Evolutionary conservation across 2,888 invertebrate species (phyloP).

Genomic region (Malachius bipustulatus): DNA sequence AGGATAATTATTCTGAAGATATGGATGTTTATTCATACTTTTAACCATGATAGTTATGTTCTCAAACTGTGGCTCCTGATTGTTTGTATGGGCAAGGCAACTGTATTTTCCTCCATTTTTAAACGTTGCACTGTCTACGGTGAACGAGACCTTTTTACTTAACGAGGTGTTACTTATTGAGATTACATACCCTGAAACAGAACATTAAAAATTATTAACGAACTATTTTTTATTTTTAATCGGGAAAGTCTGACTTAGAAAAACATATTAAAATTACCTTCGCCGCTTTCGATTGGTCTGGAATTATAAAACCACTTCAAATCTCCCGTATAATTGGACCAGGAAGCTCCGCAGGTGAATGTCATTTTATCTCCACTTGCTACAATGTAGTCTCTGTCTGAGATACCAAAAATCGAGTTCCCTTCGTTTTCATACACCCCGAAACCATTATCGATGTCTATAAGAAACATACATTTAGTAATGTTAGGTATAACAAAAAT

Average conservation of each 20-base stretch:
- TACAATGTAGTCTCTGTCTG: constrained; percentile 23
- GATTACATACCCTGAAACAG: constrained; percentile 15
- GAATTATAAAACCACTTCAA: constrained; percentile 38
- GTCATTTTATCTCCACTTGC: constrained; percentile 44
- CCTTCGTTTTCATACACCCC: constrained; percentile 35
- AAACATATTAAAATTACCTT: not conserved
- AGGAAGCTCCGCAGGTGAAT: constrained; percentile 47
- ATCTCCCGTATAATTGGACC: constrained; percentile 39
- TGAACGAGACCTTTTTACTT: constrained; percentile 20
- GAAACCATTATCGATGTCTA: constrained; percentile 40
- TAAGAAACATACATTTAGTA: constrained; percentile 15
- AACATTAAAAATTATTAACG: constrained; percentile 13
- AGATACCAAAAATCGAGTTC: constrained; percentile 27
- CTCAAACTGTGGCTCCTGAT: too few relatives aligned
- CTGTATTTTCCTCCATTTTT: constrained; percentile 22
- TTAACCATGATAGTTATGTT: too few relatives aligned
- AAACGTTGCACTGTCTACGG: constrained; percentile 17
- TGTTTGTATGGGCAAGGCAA: too few relatives aligned
- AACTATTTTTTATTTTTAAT: too few relatives aligned
- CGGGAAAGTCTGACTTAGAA: not conserved
- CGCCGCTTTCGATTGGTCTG: not conserved
- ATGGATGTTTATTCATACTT: too few relatives aligned
- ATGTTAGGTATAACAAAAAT: not conserved
- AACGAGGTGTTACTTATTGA: constrained; percentile 19
- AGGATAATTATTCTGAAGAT: too few relatives aligned